phyloP scores from a whole-genome alignment of 1,140 invertebrate species.

The Pseudomyrmex pallidus region DNA sequence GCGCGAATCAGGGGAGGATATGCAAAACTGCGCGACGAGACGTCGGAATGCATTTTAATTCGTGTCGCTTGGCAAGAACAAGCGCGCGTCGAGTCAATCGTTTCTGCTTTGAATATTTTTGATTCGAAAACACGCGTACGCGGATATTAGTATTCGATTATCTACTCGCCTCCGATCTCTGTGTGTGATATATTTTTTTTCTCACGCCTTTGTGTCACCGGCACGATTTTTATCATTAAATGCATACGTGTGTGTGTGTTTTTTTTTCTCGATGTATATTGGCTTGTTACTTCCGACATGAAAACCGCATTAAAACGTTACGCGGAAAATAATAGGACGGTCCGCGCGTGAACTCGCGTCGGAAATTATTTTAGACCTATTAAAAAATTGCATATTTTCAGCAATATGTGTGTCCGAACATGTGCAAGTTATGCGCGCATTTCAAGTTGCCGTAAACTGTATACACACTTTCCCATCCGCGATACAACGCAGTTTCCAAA shows the following conservation, averaged over 20 bases:
- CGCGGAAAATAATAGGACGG: no score
- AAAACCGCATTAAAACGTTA: not conserved
- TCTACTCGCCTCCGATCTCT: not conserved
- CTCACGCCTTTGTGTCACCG: not conserved
- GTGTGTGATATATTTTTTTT: not conserved
- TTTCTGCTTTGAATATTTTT: not conserved
- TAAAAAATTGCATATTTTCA: not conserved
- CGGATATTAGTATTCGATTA: not conserved
- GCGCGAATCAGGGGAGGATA: not conserved
- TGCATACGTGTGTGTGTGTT: not conserved
- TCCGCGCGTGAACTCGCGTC: no score
- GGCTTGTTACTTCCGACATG: not conserved
- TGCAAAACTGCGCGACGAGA: slow-evolving; percentile 12
- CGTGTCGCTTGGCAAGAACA: not conserved
- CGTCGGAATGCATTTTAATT: slow-evolving; percentile 25
- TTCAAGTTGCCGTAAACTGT: not conserved
- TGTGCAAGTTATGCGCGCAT: not conserved
- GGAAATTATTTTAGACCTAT: no score
- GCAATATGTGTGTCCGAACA: not conserved
- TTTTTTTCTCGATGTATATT: not conserved
- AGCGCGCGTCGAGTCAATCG: slow-evolving; percentile 2
- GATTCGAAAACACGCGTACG: not conserved
- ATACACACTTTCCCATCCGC: not conserved
- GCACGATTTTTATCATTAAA: not conserved
- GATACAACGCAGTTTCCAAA: slow-evolving; percentile 2